Conservation (phyloP, 2,888 invertebrate genomes). For the Portevinia maculata region DNA sequence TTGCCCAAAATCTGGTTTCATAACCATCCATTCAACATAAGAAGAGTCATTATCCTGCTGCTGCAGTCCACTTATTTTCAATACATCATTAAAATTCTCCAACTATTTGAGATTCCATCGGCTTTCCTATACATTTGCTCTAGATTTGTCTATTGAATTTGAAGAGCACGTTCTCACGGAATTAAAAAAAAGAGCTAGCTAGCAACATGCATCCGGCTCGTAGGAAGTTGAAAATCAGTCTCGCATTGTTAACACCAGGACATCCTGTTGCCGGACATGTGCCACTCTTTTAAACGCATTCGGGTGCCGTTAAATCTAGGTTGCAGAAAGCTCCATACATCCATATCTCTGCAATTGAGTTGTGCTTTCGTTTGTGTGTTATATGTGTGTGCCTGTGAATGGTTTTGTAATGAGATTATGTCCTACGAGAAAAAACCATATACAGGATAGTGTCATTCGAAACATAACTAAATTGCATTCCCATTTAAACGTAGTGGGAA, state of each 20-base stretch:
- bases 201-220: constrained; percentile 23
- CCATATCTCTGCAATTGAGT: not conserved
- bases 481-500: not conserved
- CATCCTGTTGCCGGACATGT: constrained; percentile 26
- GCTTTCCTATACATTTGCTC: constrained; percentile 6
- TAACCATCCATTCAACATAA: not conserved
- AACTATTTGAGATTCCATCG: not conserved
- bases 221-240: constrained; percentile 60
- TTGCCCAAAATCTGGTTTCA: not conserved
- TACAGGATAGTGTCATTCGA: not conserved
- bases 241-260: constrained; percentile 44
- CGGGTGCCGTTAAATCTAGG: constrained; percentile 15
- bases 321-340: constrained; percentile 1
- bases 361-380: not conserved
- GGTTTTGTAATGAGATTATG: constrained; percentile 11
- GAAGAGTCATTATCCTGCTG: not conserved
- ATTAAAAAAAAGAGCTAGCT: not conserved
- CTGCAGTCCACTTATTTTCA: not conserved
- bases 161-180: constrained; percentile 34
- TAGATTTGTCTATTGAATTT: constrained; percentile 42
- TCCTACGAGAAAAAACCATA: not conserved
- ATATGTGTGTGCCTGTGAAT: not conserved
- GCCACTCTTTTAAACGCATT: constrained; percentile 25
- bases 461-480: constrained; percentile 2
- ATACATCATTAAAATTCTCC: constrained; percentile 35